Base-by-base conservation (phyloP, 1,140 invertebrate genomes). In the Armadillidium nasatum region DNA sequence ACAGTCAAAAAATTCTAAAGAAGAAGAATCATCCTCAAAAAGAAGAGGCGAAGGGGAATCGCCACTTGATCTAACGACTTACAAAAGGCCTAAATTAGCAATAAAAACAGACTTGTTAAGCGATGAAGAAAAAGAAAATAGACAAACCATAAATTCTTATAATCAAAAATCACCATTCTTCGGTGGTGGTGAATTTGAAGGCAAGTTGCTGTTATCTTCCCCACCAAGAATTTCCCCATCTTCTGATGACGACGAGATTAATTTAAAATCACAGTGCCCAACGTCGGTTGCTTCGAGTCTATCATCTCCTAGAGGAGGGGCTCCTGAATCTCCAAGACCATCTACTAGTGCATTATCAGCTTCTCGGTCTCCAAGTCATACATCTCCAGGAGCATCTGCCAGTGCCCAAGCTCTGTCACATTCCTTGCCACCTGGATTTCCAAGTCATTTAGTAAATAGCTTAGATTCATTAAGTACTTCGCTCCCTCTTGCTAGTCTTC, bases 91-190 rank as follows among this genome's bases (percentile, higher is more conserved):
- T 10, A 81, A 78, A 23, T 66, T 78, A 7, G 75, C 78, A 4
- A 76, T 78, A 46, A 78, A 79, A 72, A 81, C 80, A 33, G 80
- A 81, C 50, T 71, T 80, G 9, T 22, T 79, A 10, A 78, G 74
- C 50, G 80, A 81, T 71, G 80, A 81, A 33, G 80, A 81, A 54
- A 79, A 80, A 19, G 78, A 80, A 67, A 80, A 80, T 22, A 76
- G 79, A 15, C 76, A 80, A 60, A 72, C 77, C 19, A 80, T 78
- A 67, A 78, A 76, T 9, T 76, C 79, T 10, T 75, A 71, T 22
- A 71, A 73, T n/a, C 69, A 74, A 6, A 78, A 75, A 10, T 80
- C 79, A 0, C 79, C 79, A 19, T 19, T 60, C 19, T 60, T 60
- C 21, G 75, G 69, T 4, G 45, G 76, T 67, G 79, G 77, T 13